These are phyloP conservation scores for Pterocles orientalis DNA, from an alignment of 2,113 vertebrate genomes.

Conservation along the genomic window DNA sequence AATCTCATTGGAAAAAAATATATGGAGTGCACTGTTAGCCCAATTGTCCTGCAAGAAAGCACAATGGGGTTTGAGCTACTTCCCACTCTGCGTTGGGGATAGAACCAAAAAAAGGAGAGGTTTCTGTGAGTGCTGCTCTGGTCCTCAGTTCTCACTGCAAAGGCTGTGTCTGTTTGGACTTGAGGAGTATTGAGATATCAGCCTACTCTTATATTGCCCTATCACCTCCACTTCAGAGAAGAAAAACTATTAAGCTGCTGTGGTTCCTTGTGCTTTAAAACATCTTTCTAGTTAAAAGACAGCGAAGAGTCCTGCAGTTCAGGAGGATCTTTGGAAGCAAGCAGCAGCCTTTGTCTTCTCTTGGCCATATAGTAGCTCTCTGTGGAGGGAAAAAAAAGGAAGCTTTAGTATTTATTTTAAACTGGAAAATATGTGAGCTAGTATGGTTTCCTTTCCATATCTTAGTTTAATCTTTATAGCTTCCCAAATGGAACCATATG, in stretches of 20 bases:
- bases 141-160: not conserved
- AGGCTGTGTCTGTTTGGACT: not conserved
- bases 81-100: not conserved
- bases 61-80: not conserved
- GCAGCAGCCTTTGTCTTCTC: not conserved
- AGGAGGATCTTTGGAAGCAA: not conserved
- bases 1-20: not conserved
- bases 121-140: not conserved
- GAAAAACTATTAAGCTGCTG: not conserved
- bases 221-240: not conserved
- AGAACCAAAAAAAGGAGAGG: not conserved
- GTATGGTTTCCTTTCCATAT: not conserved
- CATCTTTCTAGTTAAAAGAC: not conserved
- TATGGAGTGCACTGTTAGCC: not conserved
- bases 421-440: not conserved
- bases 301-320: not conserved
- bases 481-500: not conserved
- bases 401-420: not conserved
- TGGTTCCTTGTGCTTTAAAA: not conserved
- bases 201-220: not conserved
- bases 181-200: not conserved
- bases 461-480: not conserved
- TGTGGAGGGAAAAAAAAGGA: not conserved
- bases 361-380: not conserved
- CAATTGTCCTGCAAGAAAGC: not conserved